These are phyloP conservation scores for Abrostola tripartita DNA, from an alignment of 2,888 invertebrate species.

Conservation along the genomic window DNA sequence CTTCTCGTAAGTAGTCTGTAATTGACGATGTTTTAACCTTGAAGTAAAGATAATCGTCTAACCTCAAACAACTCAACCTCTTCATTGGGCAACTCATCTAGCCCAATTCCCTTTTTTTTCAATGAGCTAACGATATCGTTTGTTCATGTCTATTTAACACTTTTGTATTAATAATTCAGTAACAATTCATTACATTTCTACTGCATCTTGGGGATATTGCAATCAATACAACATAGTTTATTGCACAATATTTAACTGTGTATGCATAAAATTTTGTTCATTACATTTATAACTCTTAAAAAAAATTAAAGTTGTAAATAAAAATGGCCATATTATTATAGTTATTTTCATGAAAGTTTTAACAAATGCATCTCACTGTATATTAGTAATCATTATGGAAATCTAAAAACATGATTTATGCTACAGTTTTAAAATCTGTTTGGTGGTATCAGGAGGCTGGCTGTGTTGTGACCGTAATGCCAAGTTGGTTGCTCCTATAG, in stretches of 20 bases:
- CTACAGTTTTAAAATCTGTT: conserved; percentile 45
- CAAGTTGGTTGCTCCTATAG: conserved; percentile 73
- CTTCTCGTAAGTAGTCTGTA: conserved; percentile 72
- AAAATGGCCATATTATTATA: no score
- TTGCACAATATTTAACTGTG: conserved; percentile 25
- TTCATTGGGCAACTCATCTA: conserved; percentile 49
- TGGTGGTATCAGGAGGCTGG: conserved; percentile 76
- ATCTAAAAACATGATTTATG: conserved; percentile 6
- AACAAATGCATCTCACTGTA: background rate
- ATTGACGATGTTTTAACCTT: conserved; percentile 59
- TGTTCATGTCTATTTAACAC: background rate
- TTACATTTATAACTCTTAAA: no score
- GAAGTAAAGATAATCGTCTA: conserved; percentile 61
- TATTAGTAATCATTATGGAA: background rate
- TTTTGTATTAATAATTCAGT: background rate
- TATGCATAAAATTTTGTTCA: background rate
- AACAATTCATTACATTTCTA: background rate
- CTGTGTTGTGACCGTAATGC: conserved; percentile 80
- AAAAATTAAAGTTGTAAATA: no score
- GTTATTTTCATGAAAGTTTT: no score
- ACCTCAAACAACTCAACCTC: conserved; percentile 59
- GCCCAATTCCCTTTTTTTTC: conserved; percentile 47
- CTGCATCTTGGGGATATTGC: conserved; percentile 49
- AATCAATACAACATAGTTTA: conserved; percentile 27
- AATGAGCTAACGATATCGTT: background rate